A percentile compares a stretch with the other conserved stretches of the same genome.
Conservation (phyloP, 2,888 invertebrate species). For the Mesorhabditis spiculigera region DNA sequence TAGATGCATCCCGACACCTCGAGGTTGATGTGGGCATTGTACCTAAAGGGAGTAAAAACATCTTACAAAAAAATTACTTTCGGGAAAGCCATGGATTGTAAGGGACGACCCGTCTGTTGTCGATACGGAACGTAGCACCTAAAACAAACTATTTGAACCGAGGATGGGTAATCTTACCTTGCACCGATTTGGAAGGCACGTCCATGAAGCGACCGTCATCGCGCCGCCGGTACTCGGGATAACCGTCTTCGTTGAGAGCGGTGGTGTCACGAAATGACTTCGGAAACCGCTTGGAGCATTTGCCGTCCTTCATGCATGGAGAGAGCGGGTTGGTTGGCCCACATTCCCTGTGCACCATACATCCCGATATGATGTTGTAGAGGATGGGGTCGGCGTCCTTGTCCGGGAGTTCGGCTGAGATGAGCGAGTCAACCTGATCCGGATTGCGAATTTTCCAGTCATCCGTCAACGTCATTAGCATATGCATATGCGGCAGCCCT, state of each 20-base stretch:
- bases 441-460: slow-evolving; percentile 31
- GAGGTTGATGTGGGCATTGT: slow-evolving; percentile 46
- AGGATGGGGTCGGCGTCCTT: slow-evolving; percentile 23
- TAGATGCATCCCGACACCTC: slow-evolving; percentile 48
- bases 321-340: slow-evolving; percentile 37
- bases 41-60: slow-evolving; percentile 10
- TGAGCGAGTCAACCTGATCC: slow-evolving; percentile 17
- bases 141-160: too few relatives aligned
- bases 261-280: slow-evolving; percentile 32
- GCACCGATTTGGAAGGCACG: too few relatives aligned
- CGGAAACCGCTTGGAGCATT: slow-evolving; percentile 60
- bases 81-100: slow-evolving; percentile 14
- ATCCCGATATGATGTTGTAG: slow-evolving; percentile 20
- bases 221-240: slow-evolving; percentile 56
- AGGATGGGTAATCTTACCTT: too few relatives aligned
- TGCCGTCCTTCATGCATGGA: slow-evolving; percentile 59
- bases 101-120: slow-evolving; percentile 57
- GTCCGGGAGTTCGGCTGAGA: slow-evolving; percentile 40
- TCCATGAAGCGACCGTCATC: slow-evolving; percentile 25
- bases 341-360: slow-evolving; percentile 49
- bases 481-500: slow-evolving; percentile 51
- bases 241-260: slow-evolving; percentile 43
- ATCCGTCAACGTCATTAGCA: slow-evolving; percentile 38
- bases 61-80: too few relatives aligned
- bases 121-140: slow-evolving; percentile 12